A percentile compares a stretch with the other conserved stretches of the same genome.
Conservation (phyloP, 2,888 invertebrate genomes). For the Drosophila paramelanica region DNA sequence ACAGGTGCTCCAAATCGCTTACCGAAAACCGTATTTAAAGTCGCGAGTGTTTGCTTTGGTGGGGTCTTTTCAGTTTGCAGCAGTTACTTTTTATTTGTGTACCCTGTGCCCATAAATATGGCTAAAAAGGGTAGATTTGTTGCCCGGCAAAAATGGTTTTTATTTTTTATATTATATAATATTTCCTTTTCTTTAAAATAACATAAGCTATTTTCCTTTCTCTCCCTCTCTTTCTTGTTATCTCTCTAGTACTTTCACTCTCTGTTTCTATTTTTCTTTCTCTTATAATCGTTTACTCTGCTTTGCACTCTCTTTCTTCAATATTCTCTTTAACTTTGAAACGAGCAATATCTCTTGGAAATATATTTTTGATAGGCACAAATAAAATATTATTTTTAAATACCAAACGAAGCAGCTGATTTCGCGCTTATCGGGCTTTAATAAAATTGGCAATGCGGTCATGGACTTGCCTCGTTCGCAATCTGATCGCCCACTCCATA, state of each 20-base stretch:
- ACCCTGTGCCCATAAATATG: no score
- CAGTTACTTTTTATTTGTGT: no score
- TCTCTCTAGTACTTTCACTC: background rate
- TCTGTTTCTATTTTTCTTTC: no score
- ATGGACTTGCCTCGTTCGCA: slow-evolving; percentile 27
- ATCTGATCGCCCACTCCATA: slow-evolving; percentile 29
- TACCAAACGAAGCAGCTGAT: background rate
- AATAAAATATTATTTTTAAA: background rate
- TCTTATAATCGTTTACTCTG: no score
- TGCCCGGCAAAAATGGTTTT: no score
- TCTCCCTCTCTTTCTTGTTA: background rate
- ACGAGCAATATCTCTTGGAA: no score
- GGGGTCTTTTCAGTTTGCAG: no score
- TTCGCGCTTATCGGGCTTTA: slow-evolving; percentile 14
- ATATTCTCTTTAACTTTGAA: no score
- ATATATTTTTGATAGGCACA: background rate
- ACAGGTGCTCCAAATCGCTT: slow-evolving; percentile 1
- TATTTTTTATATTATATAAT: no score
- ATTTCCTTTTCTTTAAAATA: no score
- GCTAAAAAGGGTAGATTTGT: no score
- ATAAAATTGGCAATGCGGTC: slow-evolving; percentile 35
- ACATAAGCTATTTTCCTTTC: background rate
- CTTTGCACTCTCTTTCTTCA: no score
- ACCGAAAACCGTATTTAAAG: background rate
- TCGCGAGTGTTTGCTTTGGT: background rate